phyloP scores from a whole-genome alignment of 2,888 invertebrate genomes.

The Lymantria monacha region DNA sequence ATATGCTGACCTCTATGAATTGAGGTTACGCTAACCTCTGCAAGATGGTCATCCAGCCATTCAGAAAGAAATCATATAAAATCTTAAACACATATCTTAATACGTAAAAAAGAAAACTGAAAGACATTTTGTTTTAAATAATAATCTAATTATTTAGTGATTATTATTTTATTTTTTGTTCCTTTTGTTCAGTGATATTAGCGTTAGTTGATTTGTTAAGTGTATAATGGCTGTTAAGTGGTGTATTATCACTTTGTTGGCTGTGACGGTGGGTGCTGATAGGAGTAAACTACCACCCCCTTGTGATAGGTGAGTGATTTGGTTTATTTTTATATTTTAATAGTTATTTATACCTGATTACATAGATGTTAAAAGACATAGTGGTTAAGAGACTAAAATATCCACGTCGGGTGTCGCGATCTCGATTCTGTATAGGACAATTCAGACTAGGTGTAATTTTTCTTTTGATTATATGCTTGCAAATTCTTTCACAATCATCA shows the following conservation, averaged over 20 bases:
- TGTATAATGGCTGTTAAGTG: conserved; percentile 41
- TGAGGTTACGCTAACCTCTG: background rate
- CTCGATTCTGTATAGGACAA: no score
- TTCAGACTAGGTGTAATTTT: no score
- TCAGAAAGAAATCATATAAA: conserved; percentile 64
- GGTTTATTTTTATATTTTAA: background rate
- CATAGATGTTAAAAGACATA: background rate
- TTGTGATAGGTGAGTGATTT: conserved; percentile 81
- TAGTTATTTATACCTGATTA: background rate
- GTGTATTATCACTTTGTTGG: conserved; percentile 52
- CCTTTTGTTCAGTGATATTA: conserved; percentile 69
- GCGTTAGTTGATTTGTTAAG: conserved; percentile 41
- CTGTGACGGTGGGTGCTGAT: conserved; percentile 57
- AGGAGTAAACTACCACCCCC: conserved; percentile 74
- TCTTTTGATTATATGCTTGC: no score
- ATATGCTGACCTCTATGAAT: conserved; percentile 35
- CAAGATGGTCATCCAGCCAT: conserved; percentile 64
- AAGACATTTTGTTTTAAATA: conserved; percentile 7
- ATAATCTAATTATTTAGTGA: conserved; percentile 31
- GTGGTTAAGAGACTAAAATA: no score
- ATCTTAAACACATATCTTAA: conserved; percentile 64
- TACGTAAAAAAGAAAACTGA: conserved; percentile 54
- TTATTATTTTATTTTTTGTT: conserved; percentile 33
- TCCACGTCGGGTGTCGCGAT: no score
- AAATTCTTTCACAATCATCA: no score